Evolutionary conservation across 2,888 invertebrate genomes (phyloP), one percentile per base, ranked within the genome.

Genomic region (Agrotis clavis): DNA sequence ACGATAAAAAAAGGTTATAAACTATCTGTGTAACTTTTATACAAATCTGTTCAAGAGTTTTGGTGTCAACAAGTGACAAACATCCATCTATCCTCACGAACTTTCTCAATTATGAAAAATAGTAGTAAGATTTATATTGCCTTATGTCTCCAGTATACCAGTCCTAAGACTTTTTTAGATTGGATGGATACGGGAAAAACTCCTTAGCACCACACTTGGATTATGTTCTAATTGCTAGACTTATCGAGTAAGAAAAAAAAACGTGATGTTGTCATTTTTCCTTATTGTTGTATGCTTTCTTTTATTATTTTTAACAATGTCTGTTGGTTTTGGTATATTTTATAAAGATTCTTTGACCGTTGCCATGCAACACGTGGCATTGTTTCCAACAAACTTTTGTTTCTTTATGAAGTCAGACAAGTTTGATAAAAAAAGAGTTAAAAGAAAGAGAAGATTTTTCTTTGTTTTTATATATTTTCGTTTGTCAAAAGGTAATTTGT

Each of bases 361-460:
- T 73, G 41, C 48, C 56, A 62, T 73, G 74, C 1, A 65, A 79
- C 41, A 2, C 47, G 13, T 25, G 4, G 54, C 41, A 63, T 67
- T 59, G 18, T 59, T 80, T 80, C 7, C 35, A 7, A 35, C 35
- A 7, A 35, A 35, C 35, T 35, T 35, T 35, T 35, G 7, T 0
- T 35, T 35, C 35, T 7, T 1, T 7, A 41, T 21, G 51, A 67
- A 63, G 21, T 61, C 61, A 47, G 45, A 57, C 16, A 13, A n/a
- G 35, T n/a, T 57, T 57, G 18, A 35, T 35, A 5, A 13, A n/a
- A 57, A 57, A 35, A n/a, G 13, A 57, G 57, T 57, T 14, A 57
- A n/a, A 35, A 35, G 13, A 57, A 35, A 57, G n/a, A 57, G 25
- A 25, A 4, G 25, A 4, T 25, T 35, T 7, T 35, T 35, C 7